A percentile compares a stretch with the other conserved stretches of the same genome.
Conservation (phyloP, 2,797 vertebrate species). For the Fistularia tabacaria region DNA sequence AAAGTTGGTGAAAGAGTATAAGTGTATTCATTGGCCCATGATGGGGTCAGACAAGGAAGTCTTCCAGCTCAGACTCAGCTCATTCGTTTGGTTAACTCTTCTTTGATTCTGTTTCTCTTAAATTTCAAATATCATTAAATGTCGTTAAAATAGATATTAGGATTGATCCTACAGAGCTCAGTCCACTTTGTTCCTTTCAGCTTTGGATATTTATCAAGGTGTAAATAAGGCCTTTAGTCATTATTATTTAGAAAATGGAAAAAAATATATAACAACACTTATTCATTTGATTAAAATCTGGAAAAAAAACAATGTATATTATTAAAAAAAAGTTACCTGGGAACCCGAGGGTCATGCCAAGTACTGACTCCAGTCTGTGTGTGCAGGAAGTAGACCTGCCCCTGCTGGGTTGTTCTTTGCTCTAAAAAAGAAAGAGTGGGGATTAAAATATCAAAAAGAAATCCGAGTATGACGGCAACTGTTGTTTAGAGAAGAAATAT, state of each 20-base stretch:
- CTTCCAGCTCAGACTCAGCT: conserved; percentile 22
- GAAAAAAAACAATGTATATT: neutral
- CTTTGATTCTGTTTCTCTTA: conserved; percentile 5
- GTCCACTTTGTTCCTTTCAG: conserved; percentile 15
- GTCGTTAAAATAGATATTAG: conserved; percentile 9
- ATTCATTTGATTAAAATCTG: neutral
- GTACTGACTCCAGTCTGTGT: conserved; percentile 97
- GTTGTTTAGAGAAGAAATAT: no score
- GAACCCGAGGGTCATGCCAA: conserved; percentile 93
- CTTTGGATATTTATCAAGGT: conserved; percentile 13
- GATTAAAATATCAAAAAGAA: conserved; percentile 2
- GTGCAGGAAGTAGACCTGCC: conserved; percentile 94
- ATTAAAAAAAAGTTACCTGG: conserved; percentile 74
- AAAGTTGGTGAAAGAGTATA: conserved; percentile 39
- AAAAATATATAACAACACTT: neutral
- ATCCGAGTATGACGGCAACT: neutral
- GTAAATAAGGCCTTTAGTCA: neutral
- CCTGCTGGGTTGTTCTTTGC: conserved; percentile 94
- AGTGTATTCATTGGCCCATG: conserved; percentile 32
- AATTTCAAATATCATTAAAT: neutral
- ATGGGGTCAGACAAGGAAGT: conserved; percentile 28
- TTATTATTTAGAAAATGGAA: neutral
- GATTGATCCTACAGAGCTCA: conserved; percentile 16
- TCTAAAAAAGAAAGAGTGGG: conserved; percentile 66
- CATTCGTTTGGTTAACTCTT: conserved; percentile 24